Conservation (phyloP, 2,797 vertebrate species). For the Amblyopsis hoosieri region DNA sequence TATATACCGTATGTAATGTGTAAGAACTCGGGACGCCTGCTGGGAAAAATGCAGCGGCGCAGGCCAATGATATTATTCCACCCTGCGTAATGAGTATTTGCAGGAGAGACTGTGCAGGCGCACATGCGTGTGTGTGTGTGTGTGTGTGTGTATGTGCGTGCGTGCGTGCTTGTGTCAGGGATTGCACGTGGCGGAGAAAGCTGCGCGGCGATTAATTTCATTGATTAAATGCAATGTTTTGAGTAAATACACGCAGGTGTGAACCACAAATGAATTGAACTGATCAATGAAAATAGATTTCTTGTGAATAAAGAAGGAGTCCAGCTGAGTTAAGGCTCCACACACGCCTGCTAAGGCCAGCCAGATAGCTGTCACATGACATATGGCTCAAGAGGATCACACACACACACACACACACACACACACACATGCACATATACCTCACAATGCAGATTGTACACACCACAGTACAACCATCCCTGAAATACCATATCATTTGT, state of each 20-base stretch:
- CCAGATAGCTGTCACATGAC: too few relatives aligned
- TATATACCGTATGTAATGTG: constrained; percentile 96
- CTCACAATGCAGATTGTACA: constrained; percentile 12
- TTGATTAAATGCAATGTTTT: constrained; percentile 71
- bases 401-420: background rate
- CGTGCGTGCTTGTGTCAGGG: constrained; percentile 13
- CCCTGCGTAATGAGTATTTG: constrained; percentile 78
- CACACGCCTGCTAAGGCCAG: constrained; percentile 42
- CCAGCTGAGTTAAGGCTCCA: constrained; percentile 49
- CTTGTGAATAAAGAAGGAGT: background rate
- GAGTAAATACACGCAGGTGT: constrained; percentile 67
- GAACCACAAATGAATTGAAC: constrained; percentile 62
- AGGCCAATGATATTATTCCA: constrained; percentile 57
- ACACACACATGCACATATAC: constrained; percentile 26
- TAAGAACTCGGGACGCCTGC: constrained; percentile 87
- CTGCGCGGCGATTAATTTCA: constrained; percentile 65
- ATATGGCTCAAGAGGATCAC: background rate
- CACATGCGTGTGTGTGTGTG: constrained; percentile 17
- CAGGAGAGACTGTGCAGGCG: constrained; percentile 44
- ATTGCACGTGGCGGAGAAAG: constrained; percentile 37
- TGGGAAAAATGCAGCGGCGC: constrained; percentile 71
- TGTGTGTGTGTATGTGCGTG: constrained; percentile 33
- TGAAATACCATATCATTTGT: too few relatives aligned
- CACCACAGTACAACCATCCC: constrained; percentile 13
- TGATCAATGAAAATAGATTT: constrained; percentile 63